These are phyloP conservation scores for Drosophila mimica DNA, from an alignment of 2,888 invertebrate species.

Conservation along the genomic window DNA sequence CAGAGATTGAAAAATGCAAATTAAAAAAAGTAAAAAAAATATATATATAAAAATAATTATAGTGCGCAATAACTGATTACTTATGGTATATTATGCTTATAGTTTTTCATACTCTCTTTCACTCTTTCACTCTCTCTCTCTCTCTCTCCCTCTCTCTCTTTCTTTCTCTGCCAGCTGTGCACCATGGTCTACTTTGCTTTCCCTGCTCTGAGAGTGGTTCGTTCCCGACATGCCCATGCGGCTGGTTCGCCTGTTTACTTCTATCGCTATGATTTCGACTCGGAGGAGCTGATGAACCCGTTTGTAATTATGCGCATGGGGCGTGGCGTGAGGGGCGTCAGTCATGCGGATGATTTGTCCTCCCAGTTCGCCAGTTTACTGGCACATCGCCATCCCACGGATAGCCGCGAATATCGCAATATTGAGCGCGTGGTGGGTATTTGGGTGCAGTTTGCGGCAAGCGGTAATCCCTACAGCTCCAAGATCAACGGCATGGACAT, in stretches of 20 bases:
- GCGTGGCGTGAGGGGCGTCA: slow-evolving; percentile 80
- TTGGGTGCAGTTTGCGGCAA: slow-evolving; percentile 82
- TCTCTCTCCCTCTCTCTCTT: neutral
- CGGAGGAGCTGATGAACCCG: slow-evolving; percentile 79
- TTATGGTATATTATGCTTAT: neutral
- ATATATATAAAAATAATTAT: neutral
- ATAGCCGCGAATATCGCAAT: slow-evolving; percentile 80
- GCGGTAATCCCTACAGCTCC: slow-evolving; percentile 80
- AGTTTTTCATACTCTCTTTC: neutral
- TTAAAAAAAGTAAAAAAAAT: neutral
- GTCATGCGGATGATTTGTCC: slow-evolving; percentile 83
- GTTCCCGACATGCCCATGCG: slow-evolving; percentile 76
- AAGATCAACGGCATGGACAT: slow-evolving; percentile 76
- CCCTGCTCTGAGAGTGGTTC: slow-evolving; percentile 77
- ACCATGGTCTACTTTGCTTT: slow-evolving; percentile 64
- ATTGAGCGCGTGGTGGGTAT: slow-evolving; percentile 81
- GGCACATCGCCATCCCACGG: slow-evolving; percentile 69
- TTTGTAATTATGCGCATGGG: slow-evolving; percentile 81
- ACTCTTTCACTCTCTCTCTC: too few relatives aligned
- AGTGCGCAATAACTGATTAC: neutral
- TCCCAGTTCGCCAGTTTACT: slow-evolving; percentile 79
- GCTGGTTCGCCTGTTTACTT: slow-evolving; percentile 81
- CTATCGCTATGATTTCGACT: slow-evolving; percentile 84
- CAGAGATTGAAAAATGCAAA: neutral
- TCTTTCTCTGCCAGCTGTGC: slow-evolving; percentile 68